A percentile compares a stretch with the other conserved stretches of the same genome.
Evolutionary conservation across 2,888 invertebrate species (phyloP).

Genomic region (Lissonota sp.): DNA sequence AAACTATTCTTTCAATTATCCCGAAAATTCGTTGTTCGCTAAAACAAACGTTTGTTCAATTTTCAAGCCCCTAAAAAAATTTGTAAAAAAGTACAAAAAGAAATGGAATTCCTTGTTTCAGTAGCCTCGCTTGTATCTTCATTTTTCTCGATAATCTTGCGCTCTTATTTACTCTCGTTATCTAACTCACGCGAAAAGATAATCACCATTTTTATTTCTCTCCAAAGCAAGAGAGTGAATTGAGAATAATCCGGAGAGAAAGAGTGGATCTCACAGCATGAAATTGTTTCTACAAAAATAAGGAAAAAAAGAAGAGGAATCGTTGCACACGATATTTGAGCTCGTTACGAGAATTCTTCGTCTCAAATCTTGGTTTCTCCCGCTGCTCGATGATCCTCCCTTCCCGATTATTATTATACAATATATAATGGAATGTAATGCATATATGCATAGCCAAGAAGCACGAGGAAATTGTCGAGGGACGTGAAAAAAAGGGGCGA

Average conservation of each 20-base stretch:
- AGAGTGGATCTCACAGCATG: constrained; percentile 36
- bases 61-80: neutral
- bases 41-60: neutral
- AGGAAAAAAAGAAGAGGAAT: neutral
- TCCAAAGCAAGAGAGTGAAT: neutral
- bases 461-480: constrained; percentile 37
- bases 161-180: constrained; percentile 35
- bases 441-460: constrained; percentile 12
- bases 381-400: constrained; percentile 20
- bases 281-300: constrained; percentile 25
- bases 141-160: constrained; percentile 7
- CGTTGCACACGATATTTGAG: constrained; percentile 17
- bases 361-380: neutral
- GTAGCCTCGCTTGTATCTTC: neutral
- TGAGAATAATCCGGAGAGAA: neutral
- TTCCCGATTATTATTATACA: neutral
- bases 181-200: constrained; percentile 36
- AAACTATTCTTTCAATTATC: too few species aligned
- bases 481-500: constrained; percentile 3
- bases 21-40: neutral
- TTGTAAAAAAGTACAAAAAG: neutral
- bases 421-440: neutral
- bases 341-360: constrained; percentile 46
- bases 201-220: constrained; percentile 26
- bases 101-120: neutral